A percentile compares a stretch with the other conserved stretches of the same genome.
Conservation (phyloP, 2,797 vertebrate species). For the Sparidentex hasta region DNA sequence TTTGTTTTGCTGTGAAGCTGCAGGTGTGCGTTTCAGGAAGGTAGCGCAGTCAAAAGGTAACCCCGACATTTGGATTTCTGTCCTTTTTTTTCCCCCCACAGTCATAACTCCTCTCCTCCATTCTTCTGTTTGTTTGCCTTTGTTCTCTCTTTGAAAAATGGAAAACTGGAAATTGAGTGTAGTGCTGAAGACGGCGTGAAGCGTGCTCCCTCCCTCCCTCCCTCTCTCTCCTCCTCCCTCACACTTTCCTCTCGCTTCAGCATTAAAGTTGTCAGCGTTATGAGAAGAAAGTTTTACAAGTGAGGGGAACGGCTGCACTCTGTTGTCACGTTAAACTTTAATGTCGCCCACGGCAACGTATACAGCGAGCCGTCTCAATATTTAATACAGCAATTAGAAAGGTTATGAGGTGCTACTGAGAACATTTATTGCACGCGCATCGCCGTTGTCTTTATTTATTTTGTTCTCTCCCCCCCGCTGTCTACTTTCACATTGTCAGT, state of each 20-base stretch:
- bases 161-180: neutral
- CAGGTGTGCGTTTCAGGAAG: constrained; percentile 43
- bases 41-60: constrained; percentile 2
- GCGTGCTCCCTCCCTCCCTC: neutral
- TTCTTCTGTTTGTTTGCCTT: neutral
- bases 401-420: constrained; percentile 59
- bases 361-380: constrained; percentile 55
- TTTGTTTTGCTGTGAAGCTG: constrained; percentile 46
- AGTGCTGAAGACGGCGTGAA: neutral
- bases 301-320: constrained; percentile 49
- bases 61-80: neutral
- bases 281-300: constrained; percentile 33
- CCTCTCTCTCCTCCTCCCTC: neutral
- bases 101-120: neutral
- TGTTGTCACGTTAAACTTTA: constrained; percentile 69
- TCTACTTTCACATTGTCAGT: constrained; percentile 2
- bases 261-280: constrained; percentile 21
- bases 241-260: constrained; percentile 27
- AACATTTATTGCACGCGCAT: constrained; percentile 57
- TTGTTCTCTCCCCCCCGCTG: constrained; percentile 3
- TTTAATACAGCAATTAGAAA: constrained; percentile 77
- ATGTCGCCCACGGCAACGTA: constrained; percentile 62
- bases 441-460: constrained; percentile 27
- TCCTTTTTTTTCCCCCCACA: neutral
- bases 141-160: constrained; percentile 1